These are phyloP conservation scores for Donacobius atricapilla DNA, from an alignment of 2,113 vertebrate genomes.

Conservation along the genomic window DNA sequence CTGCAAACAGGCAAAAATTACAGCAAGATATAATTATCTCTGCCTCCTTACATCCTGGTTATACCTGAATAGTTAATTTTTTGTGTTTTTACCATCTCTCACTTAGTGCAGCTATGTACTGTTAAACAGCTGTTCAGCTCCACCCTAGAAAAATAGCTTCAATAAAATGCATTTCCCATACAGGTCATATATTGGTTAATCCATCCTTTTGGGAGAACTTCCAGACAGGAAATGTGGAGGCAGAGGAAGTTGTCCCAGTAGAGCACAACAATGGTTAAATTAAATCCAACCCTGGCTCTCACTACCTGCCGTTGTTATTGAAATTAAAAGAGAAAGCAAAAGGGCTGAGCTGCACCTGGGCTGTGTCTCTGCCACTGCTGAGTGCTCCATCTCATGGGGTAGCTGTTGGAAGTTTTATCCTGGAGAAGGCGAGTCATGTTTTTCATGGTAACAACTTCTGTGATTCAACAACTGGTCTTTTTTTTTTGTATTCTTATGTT, in stretches of 20 bases:
- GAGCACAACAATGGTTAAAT: neutral
- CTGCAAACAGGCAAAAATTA: neutral
- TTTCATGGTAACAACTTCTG: neutral
- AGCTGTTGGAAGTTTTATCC: neutral
- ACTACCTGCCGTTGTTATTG: slow-evolving; percentile 2
- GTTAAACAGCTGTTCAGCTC: slow-evolving; percentile 42
- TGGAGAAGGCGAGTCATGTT: neutral
- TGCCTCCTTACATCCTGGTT: neutral
- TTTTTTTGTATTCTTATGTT: neutral
- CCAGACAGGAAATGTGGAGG: slow-evolving; percentile 48
- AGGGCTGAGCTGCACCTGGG: neutral
- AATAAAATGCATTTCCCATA: slow-evolving; percentile 41
- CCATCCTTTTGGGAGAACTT: slow-evolving; percentile 48
- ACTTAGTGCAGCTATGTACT: neutral
- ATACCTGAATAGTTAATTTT: neutral
- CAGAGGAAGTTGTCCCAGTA: slow-evolving; percentile 39
- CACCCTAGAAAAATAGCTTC: slow-evolving; percentile 52
- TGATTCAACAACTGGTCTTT: neutral
- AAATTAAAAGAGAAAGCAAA: neutral
- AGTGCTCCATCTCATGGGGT: neutral
- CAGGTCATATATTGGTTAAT: slow-evolving; percentile 54
- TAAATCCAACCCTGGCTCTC: slow-evolving; percentile 11
- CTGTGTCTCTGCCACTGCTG: neutral
- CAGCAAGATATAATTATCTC: neutral
- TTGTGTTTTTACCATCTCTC: neutral